Evolutionary conservation across 53 echinoderm and acorn worm genomes (phyloP).

Genomic region (Paracentrotus lividus): DNA sequence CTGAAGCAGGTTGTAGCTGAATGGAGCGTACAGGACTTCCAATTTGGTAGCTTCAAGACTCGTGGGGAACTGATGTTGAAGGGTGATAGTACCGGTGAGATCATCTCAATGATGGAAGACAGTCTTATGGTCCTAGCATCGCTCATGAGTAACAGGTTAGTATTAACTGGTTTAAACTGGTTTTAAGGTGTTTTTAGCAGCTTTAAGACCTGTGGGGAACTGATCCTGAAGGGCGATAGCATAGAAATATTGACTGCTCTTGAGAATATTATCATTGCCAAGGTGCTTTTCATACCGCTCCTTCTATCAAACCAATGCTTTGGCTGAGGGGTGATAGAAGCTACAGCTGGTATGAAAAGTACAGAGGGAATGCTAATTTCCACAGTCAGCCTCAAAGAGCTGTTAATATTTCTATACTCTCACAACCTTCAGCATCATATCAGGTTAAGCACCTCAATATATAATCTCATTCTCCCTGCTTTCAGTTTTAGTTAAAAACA

Average conservation of each 20-base stretch:
- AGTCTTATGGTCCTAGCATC: constrained; percentile 99
- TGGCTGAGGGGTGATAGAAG: too few species aligned
- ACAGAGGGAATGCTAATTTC: too few species aligned
- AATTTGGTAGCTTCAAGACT: constrained; percentile 89
- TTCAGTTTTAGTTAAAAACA: not conserved
- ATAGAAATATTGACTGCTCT: too few species aligned
- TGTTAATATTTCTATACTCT: too few species aligned
- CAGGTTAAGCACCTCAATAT: not conserved
- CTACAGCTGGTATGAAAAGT: too few species aligned
- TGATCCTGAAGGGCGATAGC: too few species aligned
- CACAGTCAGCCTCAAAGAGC: too few species aligned
- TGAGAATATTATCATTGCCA: too few species aligned
- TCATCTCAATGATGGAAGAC: constrained; percentile 99
- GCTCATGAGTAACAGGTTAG: constrained; percentile 99
- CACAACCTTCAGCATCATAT: not conserved
- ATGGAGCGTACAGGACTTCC: constrained; percentile 98
- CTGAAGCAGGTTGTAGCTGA: constrained; percentile 96
- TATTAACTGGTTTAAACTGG: not conserved
- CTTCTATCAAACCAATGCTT: too few species aligned
- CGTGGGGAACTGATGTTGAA: constrained; percentile 97
- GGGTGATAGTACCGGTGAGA: constrained; percentile 95
- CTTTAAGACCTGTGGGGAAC: too few species aligned
- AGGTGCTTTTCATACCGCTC: too few species aligned
- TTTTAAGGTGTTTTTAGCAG: too few species aligned
- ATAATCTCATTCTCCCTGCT: not conserved